A percentile compares a stretch with the other conserved stretches of the same genome.
phyloP scores from a whole-genome alignment of 1,140 invertebrate species.

The Lepeophtheirus salmonis region DNA sequence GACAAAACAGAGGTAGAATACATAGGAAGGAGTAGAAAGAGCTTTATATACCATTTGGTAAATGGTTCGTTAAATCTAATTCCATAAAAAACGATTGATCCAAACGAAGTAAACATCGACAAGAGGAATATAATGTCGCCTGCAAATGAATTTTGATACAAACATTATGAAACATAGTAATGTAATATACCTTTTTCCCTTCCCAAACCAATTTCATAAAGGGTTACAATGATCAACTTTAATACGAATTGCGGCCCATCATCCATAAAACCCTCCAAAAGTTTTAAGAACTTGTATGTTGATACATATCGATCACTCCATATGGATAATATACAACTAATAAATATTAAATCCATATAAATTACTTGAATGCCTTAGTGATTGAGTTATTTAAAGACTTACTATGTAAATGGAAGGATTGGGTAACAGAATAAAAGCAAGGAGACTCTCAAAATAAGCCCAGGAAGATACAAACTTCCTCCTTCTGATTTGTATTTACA shows the following conservation, averaged over 20 bases:
- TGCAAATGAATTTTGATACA: neutral
- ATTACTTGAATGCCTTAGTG: neutral
- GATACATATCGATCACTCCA: neutral
- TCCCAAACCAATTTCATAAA: slow-evolving; percentile 9
- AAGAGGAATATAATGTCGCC: slow-evolving; percentile 9
- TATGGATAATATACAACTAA: neutral
- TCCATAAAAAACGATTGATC: neutral
- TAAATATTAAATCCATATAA: neutral
- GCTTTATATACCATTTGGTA: neutral
- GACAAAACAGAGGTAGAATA: neutral
- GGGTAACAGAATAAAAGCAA: slow-evolving; percentile 5
- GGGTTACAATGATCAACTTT: slow-evolving; percentile 5
- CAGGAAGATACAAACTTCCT: neutral
- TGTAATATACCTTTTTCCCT: slow-evolving; percentile 6
- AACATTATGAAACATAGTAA: neutral
- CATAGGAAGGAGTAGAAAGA: neutral
- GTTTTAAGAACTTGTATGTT: neutral
- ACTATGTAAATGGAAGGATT: slow-evolving; percentile 5
- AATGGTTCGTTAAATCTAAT: neutral
- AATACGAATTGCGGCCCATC: slow-evolving; percentile 15
- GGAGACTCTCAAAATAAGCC: neutral
- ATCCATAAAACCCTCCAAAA: slow-evolving; percentile 9
- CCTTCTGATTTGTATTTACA: neutral
- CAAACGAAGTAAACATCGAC: slow-evolving; percentile 8
- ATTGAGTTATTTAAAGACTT: neutral